phyloP scores from a whole-genome alignment of 2,797 vertebrate genomes.

The Pangasius macronema region DNA sequence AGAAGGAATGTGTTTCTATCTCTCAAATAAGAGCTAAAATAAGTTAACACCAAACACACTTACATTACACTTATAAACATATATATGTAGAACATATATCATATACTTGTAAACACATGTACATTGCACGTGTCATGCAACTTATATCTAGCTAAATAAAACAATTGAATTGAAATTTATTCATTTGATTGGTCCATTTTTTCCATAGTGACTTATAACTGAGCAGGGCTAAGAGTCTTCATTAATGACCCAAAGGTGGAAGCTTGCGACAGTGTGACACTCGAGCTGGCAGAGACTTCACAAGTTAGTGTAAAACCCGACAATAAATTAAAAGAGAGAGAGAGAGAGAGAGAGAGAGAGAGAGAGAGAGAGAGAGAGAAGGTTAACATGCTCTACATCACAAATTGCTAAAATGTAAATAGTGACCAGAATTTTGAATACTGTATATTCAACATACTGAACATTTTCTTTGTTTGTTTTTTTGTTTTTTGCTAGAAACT shows the following conservation, averaged over 20 bases:
- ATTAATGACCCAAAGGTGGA: not conserved
- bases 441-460: too few relatives aligned
- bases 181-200: not conserved
- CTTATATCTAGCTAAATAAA: not conserved
- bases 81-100: too few relatives aligned
- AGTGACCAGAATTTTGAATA: not conserved
- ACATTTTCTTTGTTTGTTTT: too few relatives aligned
- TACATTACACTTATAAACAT: too few relatives aligned
- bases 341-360: too few relatives aligned
- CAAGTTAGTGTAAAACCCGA: not conserved
- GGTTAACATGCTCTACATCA: not conserved
- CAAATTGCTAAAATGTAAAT: not conserved
- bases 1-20: too few relatives aligned
- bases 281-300: not conserved
- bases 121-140: too few relatives aligned
- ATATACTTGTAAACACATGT: too few relatives aligned
- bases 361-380: not conserved
- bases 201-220: not conserved
- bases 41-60: too few relatives aligned
- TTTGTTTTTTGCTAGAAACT: too few relatives aligned
- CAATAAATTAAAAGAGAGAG: not conserved
- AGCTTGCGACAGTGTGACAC: not conserved
- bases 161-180: not conserved
- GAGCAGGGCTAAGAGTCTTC: not conserved
- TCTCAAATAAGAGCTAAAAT: too few relatives aligned